These are phyloP conservation scores for Paraescarpia echinospica DNA, from an alignment of 1,140 invertebrate species.

Conservation along the genomic window DNA sequence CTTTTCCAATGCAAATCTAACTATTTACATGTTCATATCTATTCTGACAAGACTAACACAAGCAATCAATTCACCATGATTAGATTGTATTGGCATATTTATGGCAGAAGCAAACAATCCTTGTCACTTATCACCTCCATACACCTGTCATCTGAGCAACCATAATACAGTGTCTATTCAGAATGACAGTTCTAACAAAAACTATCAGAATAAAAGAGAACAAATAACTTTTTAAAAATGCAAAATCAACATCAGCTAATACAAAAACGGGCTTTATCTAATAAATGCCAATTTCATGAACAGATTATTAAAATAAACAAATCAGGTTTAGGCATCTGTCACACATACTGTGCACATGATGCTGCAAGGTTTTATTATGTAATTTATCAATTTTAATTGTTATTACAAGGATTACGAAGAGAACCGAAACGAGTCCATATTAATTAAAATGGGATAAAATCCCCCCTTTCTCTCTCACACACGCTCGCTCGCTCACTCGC, in stretches of 20 bases:
- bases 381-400: too few relatives aligned
- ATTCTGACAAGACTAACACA: neutral
- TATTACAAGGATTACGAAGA: too few relatives aligned
- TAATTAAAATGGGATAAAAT: too few relatives aligned
- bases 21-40: too few relatives aligned
- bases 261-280: neutral
- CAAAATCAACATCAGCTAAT: too few relatives aligned
- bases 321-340: neutral
- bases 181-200: neutral
- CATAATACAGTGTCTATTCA: neutral
- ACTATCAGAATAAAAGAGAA: neutral
- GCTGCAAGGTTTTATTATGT: too few relatives aligned
- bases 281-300: neutral
- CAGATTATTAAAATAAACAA: neutral
- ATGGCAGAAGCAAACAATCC: neutral
- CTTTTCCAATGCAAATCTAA: too few relatives aligned
- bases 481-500: too few relatives aligned
- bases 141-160: neutral
- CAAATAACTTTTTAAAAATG: too few relatives aligned
- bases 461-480: too few relatives aligned
- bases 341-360: too few relatives aligned
- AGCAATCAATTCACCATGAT: neutral
- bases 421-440: too few relatives aligned
- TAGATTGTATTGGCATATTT: neutral
- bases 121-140: neutral